phyloP scores from a whole-genome alignment of 2,888 invertebrate genomes.

The Digitonthophagus gazella region DNA sequence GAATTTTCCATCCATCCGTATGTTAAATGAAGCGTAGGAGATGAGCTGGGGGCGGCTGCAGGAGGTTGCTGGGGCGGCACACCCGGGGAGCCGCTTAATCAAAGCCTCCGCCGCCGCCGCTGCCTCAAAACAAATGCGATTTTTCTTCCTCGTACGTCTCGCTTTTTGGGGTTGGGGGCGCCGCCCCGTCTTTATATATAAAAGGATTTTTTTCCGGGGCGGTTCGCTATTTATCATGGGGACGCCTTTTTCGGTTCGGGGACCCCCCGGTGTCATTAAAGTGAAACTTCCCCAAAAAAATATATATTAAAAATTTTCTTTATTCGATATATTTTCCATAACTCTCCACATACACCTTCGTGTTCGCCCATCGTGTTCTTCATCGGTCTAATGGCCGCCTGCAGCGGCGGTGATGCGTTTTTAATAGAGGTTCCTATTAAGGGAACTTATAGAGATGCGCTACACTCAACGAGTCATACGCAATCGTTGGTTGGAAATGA shows the following conservation, averaged over 20 bases:
- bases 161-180: neutral
- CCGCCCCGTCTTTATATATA: constrained; percentile 37
- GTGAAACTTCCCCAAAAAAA: neutral
- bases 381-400: neutral
- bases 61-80: constrained; percentile 32
- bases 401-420: neutral
- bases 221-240: constrained; percentile 15
- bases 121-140: constrained; percentile 50
- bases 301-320: neutral
- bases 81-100: constrained; percentile 46
- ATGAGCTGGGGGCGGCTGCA: constrained; percentile 42
- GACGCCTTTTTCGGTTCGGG: constrained; percentile 3
- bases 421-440: neutral
- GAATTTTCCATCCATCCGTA: constrained; percentile 42
- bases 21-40: constrained; percentile 45
- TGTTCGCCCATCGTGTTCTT: neutral
- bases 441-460: neutral
- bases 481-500: neutral
- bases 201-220: constrained; percentile 40
- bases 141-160: constrained; percentile 40
- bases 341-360: too few species aligned
- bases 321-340: too few species aligned
- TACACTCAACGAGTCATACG: neutral
- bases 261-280: neutral
- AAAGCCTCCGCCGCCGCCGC: constrained; percentile 43